A percentile compares a stretch with the other conserved stretches of the same genome.
Conservation (phyloP, 2,888 invertebrate species). For the Rapana venosa region DNA sequence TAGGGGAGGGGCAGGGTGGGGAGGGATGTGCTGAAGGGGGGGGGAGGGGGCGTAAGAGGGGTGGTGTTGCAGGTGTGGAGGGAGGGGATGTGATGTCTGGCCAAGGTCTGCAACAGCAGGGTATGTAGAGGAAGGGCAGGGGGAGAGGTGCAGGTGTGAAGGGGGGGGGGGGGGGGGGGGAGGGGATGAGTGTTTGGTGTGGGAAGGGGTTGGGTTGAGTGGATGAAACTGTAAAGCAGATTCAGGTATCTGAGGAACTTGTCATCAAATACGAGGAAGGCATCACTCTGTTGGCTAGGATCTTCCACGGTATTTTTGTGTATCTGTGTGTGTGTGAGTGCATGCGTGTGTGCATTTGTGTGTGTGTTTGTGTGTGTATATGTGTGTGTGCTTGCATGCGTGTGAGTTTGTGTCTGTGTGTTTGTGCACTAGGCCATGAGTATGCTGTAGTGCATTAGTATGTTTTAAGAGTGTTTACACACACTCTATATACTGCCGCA, state of each 20-base stretch:
- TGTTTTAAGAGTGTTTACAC: no score
- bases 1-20: no score
- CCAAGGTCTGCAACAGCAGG: conserved; percentile 72
- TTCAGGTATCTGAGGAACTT: not conserved
- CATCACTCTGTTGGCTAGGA: no score
- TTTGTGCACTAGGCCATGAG: not conserved
- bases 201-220: not conserved
- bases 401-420: not conserved
- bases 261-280: no score
- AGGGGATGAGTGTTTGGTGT: not conserved
- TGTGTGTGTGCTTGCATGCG: not conserved
- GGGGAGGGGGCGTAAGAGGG: not conserved
- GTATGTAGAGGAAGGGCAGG: conserved; percentile 66
- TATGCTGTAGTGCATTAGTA: no score
- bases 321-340: conserved; percentile 5
- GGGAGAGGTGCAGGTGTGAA: not conserved
- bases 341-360: not conserved
- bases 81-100: conserved; percentile 52
- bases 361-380: not conserved
- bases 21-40: not conserved
- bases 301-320: not conserved
- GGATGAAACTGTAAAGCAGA: not conserved
- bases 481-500: no score
- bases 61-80: no score
- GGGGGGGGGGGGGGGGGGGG: no score